phyloP scores from a whole-genome alignment of 1,140 invertebrate genomes.

The Ooceraea biroi region DNA sequence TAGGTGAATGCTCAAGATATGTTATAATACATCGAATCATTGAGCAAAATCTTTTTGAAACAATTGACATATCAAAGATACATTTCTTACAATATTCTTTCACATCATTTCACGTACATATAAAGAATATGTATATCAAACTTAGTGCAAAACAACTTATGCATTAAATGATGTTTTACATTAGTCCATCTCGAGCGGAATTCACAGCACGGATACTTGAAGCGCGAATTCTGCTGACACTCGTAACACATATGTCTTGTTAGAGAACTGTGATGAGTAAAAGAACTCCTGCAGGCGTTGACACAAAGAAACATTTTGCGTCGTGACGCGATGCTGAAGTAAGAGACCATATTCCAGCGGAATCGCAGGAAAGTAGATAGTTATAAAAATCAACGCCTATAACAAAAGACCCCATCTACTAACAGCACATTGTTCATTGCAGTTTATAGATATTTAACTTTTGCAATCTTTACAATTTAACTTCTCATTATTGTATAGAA shows the following conservation, averaged over 20 bases:
- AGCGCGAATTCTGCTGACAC: slow-evolving; percentile 84
- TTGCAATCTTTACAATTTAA: too few species aligned
- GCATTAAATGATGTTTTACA: slow-evolving; percentile 78
- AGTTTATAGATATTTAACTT: too few species aligned
- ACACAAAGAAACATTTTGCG: slow-evolving; percentile 59
- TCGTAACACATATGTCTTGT: slow-evolving; percentile 84
- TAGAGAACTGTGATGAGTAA: slow-evolving; percentile 76
- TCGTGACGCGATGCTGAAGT: neutral
- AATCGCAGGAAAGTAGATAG: neutral
- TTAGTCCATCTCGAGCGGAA: slow-evolving; percentile 73
- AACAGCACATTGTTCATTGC: neutral
- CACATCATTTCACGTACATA: neutral
- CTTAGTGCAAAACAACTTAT: too few species aligned
- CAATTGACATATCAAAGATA: too few species aligned
- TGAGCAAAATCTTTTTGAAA: neutral
- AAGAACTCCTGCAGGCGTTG: slow-evolving; percentile 71
- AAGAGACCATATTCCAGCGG: neutral
- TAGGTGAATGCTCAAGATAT: neutral
- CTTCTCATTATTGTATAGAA: too few species aligned
- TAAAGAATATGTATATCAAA: neutral
- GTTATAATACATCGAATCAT: neutral
- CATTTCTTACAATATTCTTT: neutral
- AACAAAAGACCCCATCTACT: neutral
- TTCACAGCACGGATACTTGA: slow-evolving; percentile 83
- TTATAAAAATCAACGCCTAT: neutral